Conservation (phyloP, 2,797 vertebrate species). For the Alcedo quadribrachys region DNA sequence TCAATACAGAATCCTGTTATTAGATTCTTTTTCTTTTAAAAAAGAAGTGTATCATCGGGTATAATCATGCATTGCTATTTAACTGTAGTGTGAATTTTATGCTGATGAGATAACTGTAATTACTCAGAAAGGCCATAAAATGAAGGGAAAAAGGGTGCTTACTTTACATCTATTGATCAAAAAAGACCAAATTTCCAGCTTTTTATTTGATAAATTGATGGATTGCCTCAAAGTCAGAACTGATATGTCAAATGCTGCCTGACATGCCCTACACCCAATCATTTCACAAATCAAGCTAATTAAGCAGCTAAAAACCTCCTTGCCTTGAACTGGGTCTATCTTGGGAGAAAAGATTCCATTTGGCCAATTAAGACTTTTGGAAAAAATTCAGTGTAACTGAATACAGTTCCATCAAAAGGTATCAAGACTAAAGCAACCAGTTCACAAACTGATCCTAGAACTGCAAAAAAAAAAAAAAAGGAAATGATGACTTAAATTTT, state of each 20-base stretch:
- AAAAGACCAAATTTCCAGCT: neutral
- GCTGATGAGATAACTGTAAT: constrained; percentile 54
- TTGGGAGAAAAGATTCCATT: constrained; percentile 35
- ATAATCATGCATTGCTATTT: constrained; percentile 51
- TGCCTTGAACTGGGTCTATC: constrained; percentile 49
- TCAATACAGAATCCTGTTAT: constrained; percentile 62
- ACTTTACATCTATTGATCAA: constrained; percentile 20
- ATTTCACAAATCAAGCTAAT: constrained; percentile 57
- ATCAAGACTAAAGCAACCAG: neutral
- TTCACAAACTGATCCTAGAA: neutral
- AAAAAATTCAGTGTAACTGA: neutral
- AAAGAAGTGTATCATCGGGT: constrained; percentile 60
- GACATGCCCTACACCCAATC: constrained; percentile 56
- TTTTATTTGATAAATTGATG: constrained; percentile 46
- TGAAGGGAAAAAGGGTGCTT: neutral
- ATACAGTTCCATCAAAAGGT: neutral
- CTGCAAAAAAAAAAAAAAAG: neutral
- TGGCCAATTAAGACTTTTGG: constrained; percentile 20
- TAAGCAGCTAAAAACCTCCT: constrained; percentile 55
- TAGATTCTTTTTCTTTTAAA: constrained; percentile 53
- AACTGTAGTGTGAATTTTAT: constrained; percentile 30
- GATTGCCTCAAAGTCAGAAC: constrained; percentile 66
- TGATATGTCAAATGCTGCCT: constrained; percentile 55
- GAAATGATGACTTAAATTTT: neutral
- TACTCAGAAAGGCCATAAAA: constrained; percentile 21